Evolutionary conservation across 1,140 invertebrate genomes (phyloP), one percentile per base, ranked within the genome.

Genomic region (Lerema accius): DNA sequence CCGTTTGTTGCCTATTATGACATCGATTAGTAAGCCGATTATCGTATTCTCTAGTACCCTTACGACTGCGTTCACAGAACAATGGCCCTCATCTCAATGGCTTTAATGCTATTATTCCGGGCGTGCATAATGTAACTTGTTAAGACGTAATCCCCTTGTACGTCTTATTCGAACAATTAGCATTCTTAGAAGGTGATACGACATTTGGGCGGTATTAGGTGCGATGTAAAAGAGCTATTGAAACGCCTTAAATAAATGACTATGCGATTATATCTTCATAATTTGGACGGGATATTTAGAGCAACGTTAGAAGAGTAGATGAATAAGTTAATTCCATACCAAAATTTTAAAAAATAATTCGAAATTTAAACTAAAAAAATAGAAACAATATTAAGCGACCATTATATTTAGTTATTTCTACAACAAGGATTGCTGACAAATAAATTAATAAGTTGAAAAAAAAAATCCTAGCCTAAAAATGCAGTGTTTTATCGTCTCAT

Each of bases 1-100:
- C 43, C 26, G 40, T 16, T 28, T 26, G 53, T 16, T 45, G 40
- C 26, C 49, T 64, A 43, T 64, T 49, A 59, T 35, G 35, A 49
- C 53, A 65, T 59, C 63, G 49, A 65, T 65, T 65, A 65, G 55
- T 59, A 65, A 65, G 63, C 63, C 63, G 63, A 59, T 65, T 65
- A 65, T 50, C 23, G 40, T 45, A 45, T 28, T 55, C 28, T 51
- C 49, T 39, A 48, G 49, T 39, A 39, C 49, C 9, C 49, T 28
- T 43, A 10, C 19, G 39, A 16, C 15, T 32, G 10, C 40, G 40
- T 56, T 28, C 26, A 17, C 23, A 35, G 53, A 14, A 56, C 19
- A 43, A 17, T 56, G 19, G 40, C 14, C 15, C 14, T 32, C 26
- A 45, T 56, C 23, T 45, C 13, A 23, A 43, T 56, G 11, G 23